These are phyloP conservation scores for Corythoichthys haematopterus DNA, from an alignment of 2,113 vertebrate species.

Conservation along the genomic window DNA sequence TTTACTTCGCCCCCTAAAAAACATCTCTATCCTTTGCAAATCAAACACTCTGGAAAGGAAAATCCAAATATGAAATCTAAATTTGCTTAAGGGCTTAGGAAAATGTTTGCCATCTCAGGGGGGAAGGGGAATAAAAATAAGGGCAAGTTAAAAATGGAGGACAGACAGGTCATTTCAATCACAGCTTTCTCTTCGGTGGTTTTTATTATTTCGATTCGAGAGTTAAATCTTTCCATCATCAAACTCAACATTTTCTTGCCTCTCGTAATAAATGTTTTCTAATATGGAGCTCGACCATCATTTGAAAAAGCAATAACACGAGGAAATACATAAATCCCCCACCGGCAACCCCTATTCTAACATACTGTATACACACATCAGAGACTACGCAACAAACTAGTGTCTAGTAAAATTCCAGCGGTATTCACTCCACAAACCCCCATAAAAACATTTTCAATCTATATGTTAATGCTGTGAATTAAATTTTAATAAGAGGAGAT, in stretches of 20 bases:
- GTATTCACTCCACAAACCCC: slow-evolving; percentile 63
- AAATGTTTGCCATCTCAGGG: slow-evolving; percentile 58
- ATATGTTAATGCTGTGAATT: slow-evolving; percentile 99
- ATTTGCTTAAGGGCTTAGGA: slow-evolving; percentile 58
- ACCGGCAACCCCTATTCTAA: slow-evolving; percentile 21
- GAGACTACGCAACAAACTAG: slow-evolving; percentile 64
- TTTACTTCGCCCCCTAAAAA: slow-evolving; percentile 15
- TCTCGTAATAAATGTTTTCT: slow-evolving; percentile 64
- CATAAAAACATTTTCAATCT: slow-evolving; percentile 98
- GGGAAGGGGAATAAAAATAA: slow-evolving; percentile 60
- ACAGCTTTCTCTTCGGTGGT: slow-evolving; percentile 55
- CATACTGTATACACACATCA: slow-evolving; percentile 33
- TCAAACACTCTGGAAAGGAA: slow-evolving; percentile 34
- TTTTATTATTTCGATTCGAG: slow-evolving; percentile 49
- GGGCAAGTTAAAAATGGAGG: slow-evolving; percentile 56
- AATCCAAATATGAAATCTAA: slow-evolving; percentile 59
- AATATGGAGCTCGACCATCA: slow-evolving; percentile 59
- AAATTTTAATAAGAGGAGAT: slow-evolving; percentile 99
- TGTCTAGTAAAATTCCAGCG: slow-evolving; percentile 75
- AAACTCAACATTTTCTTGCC: slow-evolving; percentile 61
- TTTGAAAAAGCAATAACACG: slow-evolving; percentile 71
- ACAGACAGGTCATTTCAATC: slow-evolving; percentile 50
- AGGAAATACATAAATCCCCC: slow-evolving; percentile 61
- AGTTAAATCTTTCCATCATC: slow-evolving; percentile 57
- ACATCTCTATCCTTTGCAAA: slow-evolving; percentile 37